Evolutionary conservation across 2,113 vertebrate genomes (phyloP), one percentile per base, ranked within the genome.

Genomic region (Limanda limanda): DNA sequence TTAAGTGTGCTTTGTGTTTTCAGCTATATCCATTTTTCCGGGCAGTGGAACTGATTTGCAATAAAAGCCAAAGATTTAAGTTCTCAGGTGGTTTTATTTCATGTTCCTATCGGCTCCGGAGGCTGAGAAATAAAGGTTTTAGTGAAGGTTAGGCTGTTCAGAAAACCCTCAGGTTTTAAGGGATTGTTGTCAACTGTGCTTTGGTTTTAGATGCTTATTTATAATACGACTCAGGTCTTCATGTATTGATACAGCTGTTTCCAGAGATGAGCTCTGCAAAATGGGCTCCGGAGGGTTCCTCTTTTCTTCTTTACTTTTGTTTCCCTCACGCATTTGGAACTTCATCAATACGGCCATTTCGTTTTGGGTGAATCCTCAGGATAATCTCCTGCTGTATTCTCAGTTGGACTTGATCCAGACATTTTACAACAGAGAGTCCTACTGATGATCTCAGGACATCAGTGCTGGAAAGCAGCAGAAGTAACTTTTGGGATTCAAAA

Each of bases 61-160:
- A 8, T 27, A 8, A 27, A 35, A 35, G 15, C 27, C 15, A 60
- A 37, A 37, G 58, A 25, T 37, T 60, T 9, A 60, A 11, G 27
- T 8, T 35, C 27, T 18, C 51, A 3, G 18, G 18, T 52, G 51
- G 51, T 7, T 56, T 23, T 8, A 27, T 27, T 58, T 27, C 56
- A 17, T 27, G 25, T 58, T 7, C 25, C 56, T 10, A 18, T 58
- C 54, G 10, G 12, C 24, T 27, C 2, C 56, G 2, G 56, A 31
- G 56, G 54, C 54, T 56, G 54, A 56, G 54, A 23, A 56, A 56
- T 56, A 56, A 21, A 56, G n/a, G 54, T 56, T 58, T 27, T 25
- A 60, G 8, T 11, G 58, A 60, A 37, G 12, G 25, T 18, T 37
- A 37, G 10, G 9, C 9, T 60, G 18, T 20, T 31, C 18, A 35